Evolutionary conservation across 2,797 vertebrate species (phyloP), one percentile per base, ranked within the genome.

Genomic region (Lagocephalus sceleratus): DNA sequence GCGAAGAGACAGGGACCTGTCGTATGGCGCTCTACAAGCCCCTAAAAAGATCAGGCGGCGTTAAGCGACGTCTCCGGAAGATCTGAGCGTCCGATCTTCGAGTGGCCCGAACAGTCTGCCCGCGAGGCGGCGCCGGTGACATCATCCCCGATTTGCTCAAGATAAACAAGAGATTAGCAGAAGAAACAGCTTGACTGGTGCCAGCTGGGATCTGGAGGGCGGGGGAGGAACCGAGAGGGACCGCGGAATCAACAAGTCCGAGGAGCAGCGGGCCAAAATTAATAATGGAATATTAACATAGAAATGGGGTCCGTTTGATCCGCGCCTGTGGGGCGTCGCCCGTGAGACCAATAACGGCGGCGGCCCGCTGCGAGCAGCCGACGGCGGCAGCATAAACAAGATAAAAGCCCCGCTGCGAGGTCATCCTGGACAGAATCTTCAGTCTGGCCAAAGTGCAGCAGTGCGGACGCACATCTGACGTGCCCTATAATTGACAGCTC

Each of bases 201-300:
- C 64, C 71, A 57, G 65, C 71, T 76, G 63, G 51, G 59, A 65
- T 58, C 57, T 70, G 44, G 55, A n/a, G 59, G 60, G 58, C 35
- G 32, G 11, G 14, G 46, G n/a, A 39, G 52, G 47, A n/a, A 50
- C 1, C 23, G 50, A 48, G 54, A 76, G 49, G 60, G 68, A 67
- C 56, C 6, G 22, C 54, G 59, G 61, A 71, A 43, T 53, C 29
- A 35, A 19, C 0, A 29, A 71, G 51, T 16, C 32, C 55, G 59
- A 68, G 54, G 65, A 16, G 12, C 66, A 74, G 69, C 38, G 44
- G 63, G 68, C 63, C 57, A 47, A 56, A 75, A 79, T 84, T 68
- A 70, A 76, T 78, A 66, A n/a, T 9, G 9, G 46, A 35, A 15
- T 23, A 15, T 16, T 21, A 25, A 44, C 42, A 44, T 49, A 56